phyloP scores from a whole-genome alignment of 2,797 vertebrate species.

The Macrochelys suwanniensis region DNA sequence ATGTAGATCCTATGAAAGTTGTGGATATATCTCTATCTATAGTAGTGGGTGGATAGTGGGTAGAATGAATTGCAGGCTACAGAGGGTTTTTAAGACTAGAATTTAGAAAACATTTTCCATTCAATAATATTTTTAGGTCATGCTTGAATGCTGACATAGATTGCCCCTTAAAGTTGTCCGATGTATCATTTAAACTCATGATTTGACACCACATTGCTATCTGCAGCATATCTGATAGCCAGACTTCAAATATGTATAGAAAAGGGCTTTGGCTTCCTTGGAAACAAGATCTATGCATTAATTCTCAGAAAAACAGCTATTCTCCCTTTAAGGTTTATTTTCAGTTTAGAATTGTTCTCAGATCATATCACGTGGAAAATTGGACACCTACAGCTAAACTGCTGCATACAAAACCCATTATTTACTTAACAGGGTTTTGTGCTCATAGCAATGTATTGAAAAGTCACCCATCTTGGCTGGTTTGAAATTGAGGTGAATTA shows the following conservation, averaged over 20 bases:
- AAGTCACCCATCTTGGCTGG: background rate
- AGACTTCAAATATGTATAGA: background rate
- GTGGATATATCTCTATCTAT: background rate
- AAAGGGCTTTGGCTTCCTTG: background rate
- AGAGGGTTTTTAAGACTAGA: background rate
- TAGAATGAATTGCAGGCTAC: background rate
- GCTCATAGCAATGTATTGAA: background rate
- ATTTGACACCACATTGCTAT: background rate
- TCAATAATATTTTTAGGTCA: background rate
- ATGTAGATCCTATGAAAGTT: background rate
- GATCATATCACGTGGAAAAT: background rate
- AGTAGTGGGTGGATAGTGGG: too few species aligned
- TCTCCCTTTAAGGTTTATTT: background rate
- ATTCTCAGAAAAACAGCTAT: background rate
- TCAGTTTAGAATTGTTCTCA: background rate
- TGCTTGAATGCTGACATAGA: background rate
- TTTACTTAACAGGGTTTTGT: constrained; percentile 2
- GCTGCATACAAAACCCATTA: background rate
- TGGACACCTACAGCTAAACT: background rate
- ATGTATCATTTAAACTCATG: background rate
- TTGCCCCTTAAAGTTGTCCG: background rate
- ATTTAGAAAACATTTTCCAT: background rate
- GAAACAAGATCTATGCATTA: background rate
- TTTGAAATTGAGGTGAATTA: constrained; percentile 22
- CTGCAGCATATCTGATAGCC: background rate